Evolutionary conservation across 2,888 invertebrate species (phyloP), one percentile per base, ranked within the genome.

Genomic region (Cephus spinipes): DNA sequence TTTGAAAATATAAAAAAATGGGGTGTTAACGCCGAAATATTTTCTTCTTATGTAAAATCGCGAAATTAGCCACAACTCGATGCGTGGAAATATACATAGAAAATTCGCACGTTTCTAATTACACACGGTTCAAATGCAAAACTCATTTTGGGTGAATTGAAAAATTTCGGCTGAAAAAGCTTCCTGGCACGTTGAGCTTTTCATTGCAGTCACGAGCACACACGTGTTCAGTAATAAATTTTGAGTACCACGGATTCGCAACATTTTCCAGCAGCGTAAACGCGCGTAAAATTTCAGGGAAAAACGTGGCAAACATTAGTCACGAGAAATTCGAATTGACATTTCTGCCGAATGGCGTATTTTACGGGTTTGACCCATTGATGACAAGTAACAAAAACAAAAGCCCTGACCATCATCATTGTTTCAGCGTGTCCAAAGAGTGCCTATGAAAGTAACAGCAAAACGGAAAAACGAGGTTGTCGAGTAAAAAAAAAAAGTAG

Each of bases 81-180:
- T 23, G 23, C 55, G 6, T 3, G 15, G 2, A 55, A 55, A 23
- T 55, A 23, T 23, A 23, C 2, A 55, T 55, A 55, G 9, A 23
- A 2, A 55, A 23, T 55, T 23, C 15, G 55, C 55, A 55, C 23
- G 9, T 33, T 77, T 81, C 78, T 83, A 83, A 84, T 85, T 80
- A 81, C 77, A 69, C 55, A 55, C 75, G 34, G 79, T 83, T 83
- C 79, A 81, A 84, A 83, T 81, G 80, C 35, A 12, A 36, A 73
- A 40, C 23, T 55, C 23, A 55, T 23, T 55, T 55, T 55, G 55
- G 2, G 9, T 23, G 55, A 23, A 55, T 9, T 55, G 31, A 71
- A 33, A 71, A 23, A 15, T 71, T 33, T 32, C 1, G 31, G 32
- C 34, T 33, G 32, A 31, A 33, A 33, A 71, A 31, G 71, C 71